Percentiles rank a stretch among this genome's conserved stretches.
phyloP scores from a whole-genome alignment of 2,113 vertebrate genomes.

The Antigone vipio region DNA sequence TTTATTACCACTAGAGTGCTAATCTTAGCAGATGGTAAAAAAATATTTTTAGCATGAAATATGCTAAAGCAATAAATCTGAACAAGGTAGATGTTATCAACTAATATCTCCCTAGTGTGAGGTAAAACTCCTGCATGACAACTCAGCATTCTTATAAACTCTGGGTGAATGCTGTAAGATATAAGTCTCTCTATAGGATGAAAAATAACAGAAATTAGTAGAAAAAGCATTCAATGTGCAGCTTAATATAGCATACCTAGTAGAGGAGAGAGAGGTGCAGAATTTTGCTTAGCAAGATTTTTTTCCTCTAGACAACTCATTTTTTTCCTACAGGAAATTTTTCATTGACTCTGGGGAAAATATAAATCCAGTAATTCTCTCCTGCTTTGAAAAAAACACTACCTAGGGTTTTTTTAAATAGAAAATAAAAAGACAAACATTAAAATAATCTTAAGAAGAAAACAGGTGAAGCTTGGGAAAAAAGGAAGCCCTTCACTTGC shows the following conservation, averaged over 20 bases:
- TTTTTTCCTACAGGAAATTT: not conserved
- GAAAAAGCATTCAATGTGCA: conserved; percentile 11
- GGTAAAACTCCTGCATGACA: conserved; percentile 73
- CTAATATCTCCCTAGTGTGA: conserved; percentile 77
- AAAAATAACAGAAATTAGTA: conserved; percentile 62
- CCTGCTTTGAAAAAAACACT: not conserved
- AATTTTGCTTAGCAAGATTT: conserved; percentile 38
- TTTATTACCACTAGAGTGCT: conserved; percentile 81
- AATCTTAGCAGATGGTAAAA: conserved; percentile 82
- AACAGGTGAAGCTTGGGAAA: not conserved
- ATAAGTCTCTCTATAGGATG: conserved; percentile 33
- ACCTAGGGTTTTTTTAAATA: not conserved
- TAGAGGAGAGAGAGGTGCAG: not conserved
- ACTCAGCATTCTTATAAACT: conserved; percentile 73
- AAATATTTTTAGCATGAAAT: conserved; percentile 80
- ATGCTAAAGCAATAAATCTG: conserved; percentile 81
- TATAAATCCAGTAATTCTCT: not conserved
- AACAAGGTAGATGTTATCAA: conserved; percentile 80
- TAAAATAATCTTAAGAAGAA: not conserved
- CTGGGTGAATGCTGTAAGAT: conserved; percentile 42
- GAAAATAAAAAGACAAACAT: not conserved
- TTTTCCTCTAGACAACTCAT: not conserved
- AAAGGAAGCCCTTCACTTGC: not conserved
- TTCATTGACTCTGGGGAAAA: conserved; percentile 12
- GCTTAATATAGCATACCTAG: not conserved